Conservation (phyloP, 2,797 vertebrate genomes). For the Artibeus lituratus region DNA sequence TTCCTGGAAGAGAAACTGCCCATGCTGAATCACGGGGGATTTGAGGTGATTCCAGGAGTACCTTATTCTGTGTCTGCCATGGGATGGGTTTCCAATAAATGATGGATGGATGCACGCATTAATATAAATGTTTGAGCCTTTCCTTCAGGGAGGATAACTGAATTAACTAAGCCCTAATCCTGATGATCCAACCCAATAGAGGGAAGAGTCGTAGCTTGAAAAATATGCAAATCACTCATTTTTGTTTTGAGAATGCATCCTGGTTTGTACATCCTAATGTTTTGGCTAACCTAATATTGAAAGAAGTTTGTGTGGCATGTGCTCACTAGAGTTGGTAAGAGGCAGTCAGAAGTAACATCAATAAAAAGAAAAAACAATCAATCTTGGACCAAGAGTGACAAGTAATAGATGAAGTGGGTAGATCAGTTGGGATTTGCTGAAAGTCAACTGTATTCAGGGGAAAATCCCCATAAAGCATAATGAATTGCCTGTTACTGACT, state of each 20-base stretch:
- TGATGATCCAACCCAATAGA: neutral
- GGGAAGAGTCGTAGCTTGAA: neutral
- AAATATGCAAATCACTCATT: constrained; percentile 14
- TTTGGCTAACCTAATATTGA: constrained; percentile 8
- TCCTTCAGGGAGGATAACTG: neutral
- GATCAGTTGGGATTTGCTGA: neutral
- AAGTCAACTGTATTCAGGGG: neutral
- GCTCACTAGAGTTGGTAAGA: neutral
- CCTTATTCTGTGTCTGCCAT: neutral
- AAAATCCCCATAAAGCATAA: neutral
- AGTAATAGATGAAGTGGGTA: neutral
- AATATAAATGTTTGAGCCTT: neutral
- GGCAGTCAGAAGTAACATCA: neutral
- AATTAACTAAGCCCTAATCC: constrained; percentile 34
- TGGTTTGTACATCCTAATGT: neutral
- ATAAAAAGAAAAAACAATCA: constrained; percentile 15
- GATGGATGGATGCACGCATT: constrained; percentile 22
- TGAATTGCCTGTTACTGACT: neutral
- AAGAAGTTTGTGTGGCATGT: neutral
- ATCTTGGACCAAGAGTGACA: neutral
- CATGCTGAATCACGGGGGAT: neutral
- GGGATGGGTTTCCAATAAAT: neutral
- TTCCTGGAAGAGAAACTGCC: neutral
- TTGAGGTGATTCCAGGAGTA: neutral
- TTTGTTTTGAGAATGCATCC: constrained; percentile 15